A percentile compares a stretch with the other conserved stretches of the same genome.
phyloP scores from a whole-genome alignment of 2,888 invertebrate genomes.

The Drosophila pegasa region DNA sequence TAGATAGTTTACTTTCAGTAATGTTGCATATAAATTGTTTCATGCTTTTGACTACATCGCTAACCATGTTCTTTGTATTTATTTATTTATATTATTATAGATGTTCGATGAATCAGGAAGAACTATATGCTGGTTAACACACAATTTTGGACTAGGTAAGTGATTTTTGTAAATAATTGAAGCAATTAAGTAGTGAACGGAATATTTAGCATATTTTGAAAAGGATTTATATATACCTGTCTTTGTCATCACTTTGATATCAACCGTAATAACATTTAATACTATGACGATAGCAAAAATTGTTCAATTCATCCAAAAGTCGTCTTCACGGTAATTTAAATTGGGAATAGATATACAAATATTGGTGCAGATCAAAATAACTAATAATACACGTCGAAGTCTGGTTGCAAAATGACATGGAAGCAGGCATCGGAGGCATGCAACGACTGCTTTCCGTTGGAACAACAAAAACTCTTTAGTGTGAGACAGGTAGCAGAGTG shows the following conservation, averaged over 20 bases:
- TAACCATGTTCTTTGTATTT: not conserved
- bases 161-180: not conserved
- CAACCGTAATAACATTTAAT: too few species aligned
- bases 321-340: not conserved
- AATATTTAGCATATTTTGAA: too few species aligned
- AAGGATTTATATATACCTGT: too few species aligned
- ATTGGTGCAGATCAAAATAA: not conserved
- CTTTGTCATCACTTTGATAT: too few species aligned
- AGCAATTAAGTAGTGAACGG: too few species aligned
- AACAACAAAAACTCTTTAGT: conserved; percentile 13
- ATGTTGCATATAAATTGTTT: too few species aligned
- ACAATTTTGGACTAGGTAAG: not conserved
- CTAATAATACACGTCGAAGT: not conserved
- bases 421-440: not conserved
- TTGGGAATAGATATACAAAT: not conserved
- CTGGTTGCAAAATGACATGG: not conserved
- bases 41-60: not conserved
- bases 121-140: not conserved
- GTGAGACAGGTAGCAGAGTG: conserved; percentile 42
- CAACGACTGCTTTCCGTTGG: conserved; percentile 26
- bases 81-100: not conserved
- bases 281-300: not conserved
- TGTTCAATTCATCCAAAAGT: not conserved
- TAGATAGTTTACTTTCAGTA: too few species aligned
- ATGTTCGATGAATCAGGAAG: not conserved